These are phyloP conservation scores for Myotis lucifugus DNA, from an alignment of 2,113 vertebrate species.

Conservation along the genomic window DNA sequence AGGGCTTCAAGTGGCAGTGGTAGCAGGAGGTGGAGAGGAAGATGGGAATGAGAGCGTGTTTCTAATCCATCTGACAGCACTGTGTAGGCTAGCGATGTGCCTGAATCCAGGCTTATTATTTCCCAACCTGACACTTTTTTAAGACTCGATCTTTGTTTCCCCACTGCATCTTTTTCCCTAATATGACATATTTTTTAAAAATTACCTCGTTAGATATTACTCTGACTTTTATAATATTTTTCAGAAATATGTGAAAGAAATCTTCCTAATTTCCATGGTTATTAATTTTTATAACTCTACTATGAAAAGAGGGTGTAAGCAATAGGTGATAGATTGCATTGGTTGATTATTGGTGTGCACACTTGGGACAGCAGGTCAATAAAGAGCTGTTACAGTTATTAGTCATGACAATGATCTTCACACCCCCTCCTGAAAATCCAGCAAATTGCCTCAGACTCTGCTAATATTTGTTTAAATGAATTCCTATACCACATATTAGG, in stretches of 20 bases:
- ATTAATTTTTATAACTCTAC: neutral
- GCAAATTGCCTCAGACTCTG: neutral
- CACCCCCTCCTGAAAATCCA: neutral
- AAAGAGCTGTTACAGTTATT: neutral
- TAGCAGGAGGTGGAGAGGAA: neutral
- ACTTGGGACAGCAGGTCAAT: neutral
- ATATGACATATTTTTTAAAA: neutral
- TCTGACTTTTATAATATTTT: neutral
- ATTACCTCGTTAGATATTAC: neutral
- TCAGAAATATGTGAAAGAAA: neutral
- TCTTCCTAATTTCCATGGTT: neutral
- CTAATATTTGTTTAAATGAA: slow-evolving; percentile 1
- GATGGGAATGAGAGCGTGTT: neutral
- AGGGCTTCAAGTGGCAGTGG: neutral
- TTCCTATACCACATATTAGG: neutral
- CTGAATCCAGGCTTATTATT: neutral
- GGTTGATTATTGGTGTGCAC: neutral
- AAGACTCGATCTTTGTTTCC: neutral
- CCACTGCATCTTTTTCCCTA: neutral
- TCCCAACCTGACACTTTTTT: neutral
- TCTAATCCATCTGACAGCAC: neutral
- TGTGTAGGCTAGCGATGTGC: neutral
- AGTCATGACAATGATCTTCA: neutral
- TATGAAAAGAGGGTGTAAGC: neutral
- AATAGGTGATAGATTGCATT: rapidly evolving